Percentiles rank a stretch among this genome's conserved stretches.
Conservation (phyloP, 2,797 vertebrate species). For the Lithobates sylvaticus region DNA sequence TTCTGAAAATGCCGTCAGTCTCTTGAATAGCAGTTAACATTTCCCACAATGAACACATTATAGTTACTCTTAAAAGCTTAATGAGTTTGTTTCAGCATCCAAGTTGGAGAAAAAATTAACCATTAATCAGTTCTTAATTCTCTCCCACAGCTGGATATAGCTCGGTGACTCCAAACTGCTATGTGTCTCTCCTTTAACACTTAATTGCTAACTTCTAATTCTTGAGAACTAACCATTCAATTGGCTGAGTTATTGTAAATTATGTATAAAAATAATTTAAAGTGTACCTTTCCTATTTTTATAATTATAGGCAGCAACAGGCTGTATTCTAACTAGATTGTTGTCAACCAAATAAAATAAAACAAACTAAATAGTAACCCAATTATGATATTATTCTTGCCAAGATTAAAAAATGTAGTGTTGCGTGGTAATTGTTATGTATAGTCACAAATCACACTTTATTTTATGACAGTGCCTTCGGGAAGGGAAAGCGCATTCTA, state of each 20-base stretch:
- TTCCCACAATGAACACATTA: slow-evolving; percentile 93
- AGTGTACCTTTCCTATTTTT: neutral
- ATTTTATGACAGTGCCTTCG: too few relatives aligned
- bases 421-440: too few relatives aligned
- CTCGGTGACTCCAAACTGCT: slow-evolving; percentile 84
- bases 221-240: neutral
- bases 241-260: neutral
- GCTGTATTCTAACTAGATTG: neutral
- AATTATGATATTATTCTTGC: too few relatives aligned
- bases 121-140: slow-evolving; percentile 88
- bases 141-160: slow-evolving; percentile 85
- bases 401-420: too few relatives aligned
- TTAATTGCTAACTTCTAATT: slow-evolving; percentile 9
- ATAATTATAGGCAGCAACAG: too few relatives aligned
- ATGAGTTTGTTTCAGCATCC: slow-evolving; percentile 91
- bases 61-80: slow-evolving; percentile 92
- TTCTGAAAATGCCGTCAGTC: slow-evolving; percentile 91
- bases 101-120: slow-evolving; percentile 84
- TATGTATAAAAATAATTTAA: neutral
- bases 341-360: too few relatives aligned
- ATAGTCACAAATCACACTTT: too few relatives aligned
- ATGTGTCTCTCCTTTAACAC: slow-evolving; percentile 81
- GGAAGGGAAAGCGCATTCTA: too few relatives aligned
- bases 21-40: slow-evolving; percentile 94
- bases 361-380: too few relatives aligned